Percentiles rank a stretch among this genome's conserved stretches.
Conservation (phyloP, 2,888 invertebrate species). For the Lomographa bimaculata region DNA sequence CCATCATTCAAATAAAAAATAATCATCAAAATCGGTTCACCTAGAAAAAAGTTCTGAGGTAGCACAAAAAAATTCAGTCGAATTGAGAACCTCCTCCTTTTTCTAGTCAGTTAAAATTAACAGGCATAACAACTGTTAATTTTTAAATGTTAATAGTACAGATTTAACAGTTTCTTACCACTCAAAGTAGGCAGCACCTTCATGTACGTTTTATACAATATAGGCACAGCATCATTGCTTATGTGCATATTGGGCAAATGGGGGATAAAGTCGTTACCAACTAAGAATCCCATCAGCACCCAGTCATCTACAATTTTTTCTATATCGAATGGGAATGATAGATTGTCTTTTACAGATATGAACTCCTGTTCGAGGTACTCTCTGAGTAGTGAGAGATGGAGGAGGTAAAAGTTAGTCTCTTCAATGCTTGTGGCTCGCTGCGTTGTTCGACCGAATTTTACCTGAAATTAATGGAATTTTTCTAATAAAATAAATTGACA, state of each 20-base stretch:
- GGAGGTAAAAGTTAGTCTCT: slow-evolving; percentile 95
- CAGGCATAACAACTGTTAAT: too few relatives aligned
- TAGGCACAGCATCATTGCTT: slow-evolving; percentile 92
- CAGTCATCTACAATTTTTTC: slow-evolving; percentile 98
- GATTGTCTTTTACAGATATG: slow-evolving; percentile 84
- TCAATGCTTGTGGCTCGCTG: slow-evolving; percentile 90
- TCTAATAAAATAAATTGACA: too few relatives aligned
- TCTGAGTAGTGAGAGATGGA: slow-evolving; percentile 95
- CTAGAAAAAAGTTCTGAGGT: too few relatives aligned
- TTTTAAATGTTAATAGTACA: too few relatives aligned
- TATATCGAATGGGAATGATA: slow-evolving; percentile 91
- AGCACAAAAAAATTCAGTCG: too few relatives aligned
- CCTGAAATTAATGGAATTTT: too few relatives aligned
- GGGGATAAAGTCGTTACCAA: slow-evolving; percentile 99
- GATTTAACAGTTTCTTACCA: too few relatives aligned
- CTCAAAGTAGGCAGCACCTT: slow-evolving; percentile 92
- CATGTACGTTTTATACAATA: slow-evolving; percentile 95
- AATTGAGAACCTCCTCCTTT: too few relatives aligned
- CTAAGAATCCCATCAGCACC: slow-evolving; percentile 98
- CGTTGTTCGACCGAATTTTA: slow-evolving; percentile 88
- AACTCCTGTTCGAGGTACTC: slow-evolving; percentile 98
- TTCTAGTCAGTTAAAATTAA: too few relatives aligned
- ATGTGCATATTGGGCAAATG: slow-evolving; percentile 98
- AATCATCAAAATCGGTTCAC: too few relatives aligned
- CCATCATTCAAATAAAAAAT: too few relatives aligned